phyloP scores from a whole-genome alignment of 2,113 vertebrate genomes.

The Onychorhynchus coronatus region DNA sequence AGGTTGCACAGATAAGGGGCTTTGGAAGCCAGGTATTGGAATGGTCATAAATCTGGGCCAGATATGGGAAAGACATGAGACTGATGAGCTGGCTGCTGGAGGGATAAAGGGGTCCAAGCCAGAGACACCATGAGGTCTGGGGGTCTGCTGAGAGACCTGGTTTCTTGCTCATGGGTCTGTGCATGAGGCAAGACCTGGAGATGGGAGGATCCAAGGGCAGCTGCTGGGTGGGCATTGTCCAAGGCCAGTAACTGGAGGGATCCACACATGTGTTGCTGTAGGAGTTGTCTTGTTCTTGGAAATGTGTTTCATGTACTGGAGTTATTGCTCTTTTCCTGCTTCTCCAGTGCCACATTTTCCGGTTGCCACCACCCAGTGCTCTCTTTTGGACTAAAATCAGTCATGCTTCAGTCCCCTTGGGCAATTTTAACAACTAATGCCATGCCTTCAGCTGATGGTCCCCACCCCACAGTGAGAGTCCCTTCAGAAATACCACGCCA shows the following conservation, averaged over 20 bases:
- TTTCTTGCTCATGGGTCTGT: not conserved
- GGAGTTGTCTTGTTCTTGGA: not conserved
- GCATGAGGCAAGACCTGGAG: not conserved
- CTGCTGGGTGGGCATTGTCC: not conserved
- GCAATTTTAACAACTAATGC: not conserved
- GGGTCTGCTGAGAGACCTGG: not conserved
- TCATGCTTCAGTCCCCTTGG: not conserved
- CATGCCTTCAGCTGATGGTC: not conserved
- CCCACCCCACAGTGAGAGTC: not conserved
- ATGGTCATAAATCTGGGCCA: not conserved
- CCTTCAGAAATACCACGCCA: not conserved
- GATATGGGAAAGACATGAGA: not conserved
- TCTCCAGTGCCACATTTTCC: not conserved
- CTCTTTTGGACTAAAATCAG: not conserved
- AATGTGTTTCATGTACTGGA: not conserved
- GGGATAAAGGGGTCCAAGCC: not conserved
- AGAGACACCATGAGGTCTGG: not conserved
- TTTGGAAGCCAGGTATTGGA: not conserved
- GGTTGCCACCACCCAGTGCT: accelerated
- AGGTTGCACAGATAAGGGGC: too few relatives aligned
- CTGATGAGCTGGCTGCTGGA: not conserved
- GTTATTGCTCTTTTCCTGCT: not conserved
- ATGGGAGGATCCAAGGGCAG: not conserved
- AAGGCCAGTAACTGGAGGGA: not conserved
- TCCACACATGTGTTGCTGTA: accelerated